Conservation (phyloP, 2,888 invertebrate genomes). For the Saturnia japonica region DNA sequence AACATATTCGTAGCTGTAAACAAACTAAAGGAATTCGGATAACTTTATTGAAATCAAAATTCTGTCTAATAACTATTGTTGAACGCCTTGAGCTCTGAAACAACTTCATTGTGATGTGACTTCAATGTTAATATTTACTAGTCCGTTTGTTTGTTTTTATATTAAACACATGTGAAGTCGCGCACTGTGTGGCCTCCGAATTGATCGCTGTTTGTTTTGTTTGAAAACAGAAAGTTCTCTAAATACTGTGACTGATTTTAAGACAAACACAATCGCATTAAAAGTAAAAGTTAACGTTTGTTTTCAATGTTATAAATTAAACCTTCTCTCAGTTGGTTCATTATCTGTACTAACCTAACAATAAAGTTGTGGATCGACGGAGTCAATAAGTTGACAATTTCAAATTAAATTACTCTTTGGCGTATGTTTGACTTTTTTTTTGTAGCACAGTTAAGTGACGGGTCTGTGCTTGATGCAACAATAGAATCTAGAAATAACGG, state of each 20-base stretch:
- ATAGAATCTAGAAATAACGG: too few species aligned
- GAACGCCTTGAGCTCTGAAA: background rate
- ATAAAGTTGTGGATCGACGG: background rate
- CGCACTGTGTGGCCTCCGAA: constrained; percentile 12
- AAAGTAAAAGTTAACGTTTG: constrained; percentile 12
- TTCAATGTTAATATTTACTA: constrained; percentile 11
- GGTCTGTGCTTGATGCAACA: too few species aligned
- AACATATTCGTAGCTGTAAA: background rate
- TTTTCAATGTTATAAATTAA: constrained; percentile 7
- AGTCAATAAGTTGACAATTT: constrained; percentile 8
- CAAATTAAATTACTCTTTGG: constrained; percentile 12
- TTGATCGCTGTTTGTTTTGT: constrained; percentile 10
- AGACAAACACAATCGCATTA: constrained; percentile 14
- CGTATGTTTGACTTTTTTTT: too few species aligned
- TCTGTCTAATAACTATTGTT: constrained; percentile 5
- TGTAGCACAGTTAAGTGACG: too few species aligned
- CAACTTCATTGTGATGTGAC: constrained; percentile 11
- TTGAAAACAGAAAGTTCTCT: constrained; percentile 11
- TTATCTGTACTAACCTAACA: constrained; percentile 9
- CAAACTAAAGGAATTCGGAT: background rate
- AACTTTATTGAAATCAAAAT: background rate
- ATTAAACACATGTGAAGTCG: constrained; percentile 1
- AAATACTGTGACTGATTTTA: constrained; percentile 6
- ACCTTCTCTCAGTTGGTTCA: constrained; percentile 10
- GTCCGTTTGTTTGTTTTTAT: constrained; percentile 8